phyloP scores from a whole-genome alignment of 2,888 invertebrate species.

The Agrotis ipsilon region DNA sequence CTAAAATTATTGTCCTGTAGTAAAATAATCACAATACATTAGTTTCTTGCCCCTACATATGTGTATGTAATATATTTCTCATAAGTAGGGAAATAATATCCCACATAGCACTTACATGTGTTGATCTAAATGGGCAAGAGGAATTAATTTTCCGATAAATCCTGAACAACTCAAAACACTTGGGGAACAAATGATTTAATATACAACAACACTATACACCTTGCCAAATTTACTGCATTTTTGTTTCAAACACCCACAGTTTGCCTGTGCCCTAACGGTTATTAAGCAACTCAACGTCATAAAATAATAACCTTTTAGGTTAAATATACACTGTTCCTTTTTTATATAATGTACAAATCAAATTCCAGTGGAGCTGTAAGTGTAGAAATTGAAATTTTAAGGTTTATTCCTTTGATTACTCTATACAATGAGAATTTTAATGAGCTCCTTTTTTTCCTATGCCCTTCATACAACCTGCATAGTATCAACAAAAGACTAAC shows the following conservation, averaged over 20 bases:
- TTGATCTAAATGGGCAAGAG: slow-evolving; percentile 12
- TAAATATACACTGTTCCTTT: too few species aligned
- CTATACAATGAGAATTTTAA: too few species aligned
- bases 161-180: slow-evolving; percentile 14
- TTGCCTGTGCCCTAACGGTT: slow-evolving; percentile 6
- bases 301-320: too few species aligned
- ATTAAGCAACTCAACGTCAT: too few species aligned
- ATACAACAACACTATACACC: slow-evolving; percentile 12
- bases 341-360: too few species aligned
- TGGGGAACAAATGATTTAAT: slow-evolving; percentile 12
- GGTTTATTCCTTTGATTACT: too few species aligned
- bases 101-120: slow-evolving; percentile 17
- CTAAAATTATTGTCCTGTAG: slow-evolving; percentile 13
- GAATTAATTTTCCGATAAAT: slow-evolving; percentile 15
- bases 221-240: slow-evolving; percentile 8
- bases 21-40: slow-evolving; percentile 8
- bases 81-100: slow-evolving; percentile 21
- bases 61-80: slow-evolving; percentile 26
- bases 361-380: too few species aligned
- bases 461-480: too few species aligned
- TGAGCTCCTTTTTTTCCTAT: too few species aligned
- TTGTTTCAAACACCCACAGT: slow-evolving; percentile 5
- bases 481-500: too few species aligned
- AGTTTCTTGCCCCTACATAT: slow-evolving; percentile 25
- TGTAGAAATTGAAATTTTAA: too few species aligned